Evolutionary conservation across 1,140 invertebrate genomes (phyloP).

Genomic region (Mizuhopecten yessoensis): DNA sequence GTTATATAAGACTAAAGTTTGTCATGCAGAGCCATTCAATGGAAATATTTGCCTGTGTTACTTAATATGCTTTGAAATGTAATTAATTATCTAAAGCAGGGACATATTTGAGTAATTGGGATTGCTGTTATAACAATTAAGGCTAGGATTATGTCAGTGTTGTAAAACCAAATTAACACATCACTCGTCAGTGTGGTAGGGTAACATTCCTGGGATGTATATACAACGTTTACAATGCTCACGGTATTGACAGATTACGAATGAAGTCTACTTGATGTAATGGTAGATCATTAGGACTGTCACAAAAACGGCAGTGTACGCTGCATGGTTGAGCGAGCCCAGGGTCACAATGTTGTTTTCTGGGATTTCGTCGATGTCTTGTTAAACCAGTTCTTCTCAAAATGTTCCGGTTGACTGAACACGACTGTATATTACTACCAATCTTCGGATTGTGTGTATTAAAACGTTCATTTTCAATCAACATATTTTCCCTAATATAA

Average conservation of each 20-base stretch:
- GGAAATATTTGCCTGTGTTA: too few species aligned
- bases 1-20: too few species aligned
- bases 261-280: background rate
- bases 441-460: background rate
- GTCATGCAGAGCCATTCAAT: too few species aligned
- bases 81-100: too few species aligned
- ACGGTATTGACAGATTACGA: background rate
- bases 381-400: background rate
- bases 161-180: background rate
- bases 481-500: background rate
- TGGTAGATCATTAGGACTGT: background rate
- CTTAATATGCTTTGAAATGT: too few species aligned
- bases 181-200: background rate
- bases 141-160: background rate
- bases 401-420: background rate
- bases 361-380: background rate
- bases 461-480: background rate
- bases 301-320: background rate
- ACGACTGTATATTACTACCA: background rate
- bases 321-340: background rate
- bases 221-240: background rate
- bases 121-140: background rate
- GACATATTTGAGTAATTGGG: background rate
- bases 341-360: slow-evolving; percentile 37
- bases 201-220: background rate